Evolutionary conservation across 2,113 vertebrate genomes (phyloP).

Genomic region (Nothocercus nigrocapillus): DNA sequence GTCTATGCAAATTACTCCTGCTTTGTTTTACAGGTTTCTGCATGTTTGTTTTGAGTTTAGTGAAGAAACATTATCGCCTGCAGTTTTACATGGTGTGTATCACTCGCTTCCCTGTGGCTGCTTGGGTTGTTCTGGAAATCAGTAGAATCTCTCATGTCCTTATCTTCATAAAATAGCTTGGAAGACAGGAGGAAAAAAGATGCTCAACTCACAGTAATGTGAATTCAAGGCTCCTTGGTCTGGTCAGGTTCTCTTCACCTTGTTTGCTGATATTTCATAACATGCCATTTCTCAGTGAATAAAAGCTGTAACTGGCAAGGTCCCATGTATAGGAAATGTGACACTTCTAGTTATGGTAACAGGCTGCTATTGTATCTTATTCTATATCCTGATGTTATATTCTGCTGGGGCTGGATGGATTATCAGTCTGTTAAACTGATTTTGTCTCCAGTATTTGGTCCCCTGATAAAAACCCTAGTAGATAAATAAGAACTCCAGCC

Average conservation of each 20-base stretch:
- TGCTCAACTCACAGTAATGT: background rate
- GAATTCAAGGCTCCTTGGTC: background rate
- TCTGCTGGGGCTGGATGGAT: background rate
- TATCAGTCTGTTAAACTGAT: background rate
- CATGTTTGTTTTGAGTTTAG: slow-evolving; percentile 99
- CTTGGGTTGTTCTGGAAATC: background rate
- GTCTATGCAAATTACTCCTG: slow-evolving; percentile 17
- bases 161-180: background rate
- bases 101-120: slow-evolving; percentile 64
- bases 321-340: background rate
- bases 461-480: background rate
- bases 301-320: background rate
- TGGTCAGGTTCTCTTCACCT: background rate
- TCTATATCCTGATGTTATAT: background rate
- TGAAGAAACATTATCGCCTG: slow-evolving; percentile 99
- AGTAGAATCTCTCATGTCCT: background rate
- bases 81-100: slow-evolving; percentile 99
- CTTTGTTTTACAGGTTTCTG: slow-evolving; percentile 94
- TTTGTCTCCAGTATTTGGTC: background rate
- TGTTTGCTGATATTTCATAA: background rate
- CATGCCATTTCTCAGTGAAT: background rate
- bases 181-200: background rate
- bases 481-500: background rate
- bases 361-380: background rate
- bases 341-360: background rate